phyloP scores from a whole-genome alignment of 2,113 vertebrate genomes.

The Madoqua kirkii region DNA sequence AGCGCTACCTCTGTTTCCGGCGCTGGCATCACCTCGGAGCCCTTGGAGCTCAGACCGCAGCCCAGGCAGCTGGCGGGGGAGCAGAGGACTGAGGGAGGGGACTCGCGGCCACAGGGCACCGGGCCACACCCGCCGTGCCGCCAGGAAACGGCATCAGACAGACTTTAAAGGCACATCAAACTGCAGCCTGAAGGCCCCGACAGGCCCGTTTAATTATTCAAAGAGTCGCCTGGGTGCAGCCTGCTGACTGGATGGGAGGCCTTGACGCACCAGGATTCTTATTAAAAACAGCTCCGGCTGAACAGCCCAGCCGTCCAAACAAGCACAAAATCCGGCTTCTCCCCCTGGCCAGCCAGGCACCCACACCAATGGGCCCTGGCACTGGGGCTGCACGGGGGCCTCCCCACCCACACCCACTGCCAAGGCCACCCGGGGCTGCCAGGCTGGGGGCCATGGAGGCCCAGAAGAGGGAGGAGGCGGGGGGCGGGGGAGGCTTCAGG shows the following conservation, averaged over 20 bases:
- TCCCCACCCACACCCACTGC: neutral
- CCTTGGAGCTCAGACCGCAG: rapidly evolving
- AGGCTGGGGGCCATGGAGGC: neutral
- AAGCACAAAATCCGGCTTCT: rapidly evolving
- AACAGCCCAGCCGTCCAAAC: neutral
- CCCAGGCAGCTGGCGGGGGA: rapidly evolving
- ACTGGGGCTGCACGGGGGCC: rapidly evolving
- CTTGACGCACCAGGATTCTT: neutral
- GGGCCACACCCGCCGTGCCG: neutral
- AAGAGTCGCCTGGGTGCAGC: neutral
- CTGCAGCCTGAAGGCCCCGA: neutral
- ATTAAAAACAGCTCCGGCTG: neutral
- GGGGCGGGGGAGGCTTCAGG: neutral
- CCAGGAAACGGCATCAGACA: neutral
- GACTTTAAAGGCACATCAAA: neutral
- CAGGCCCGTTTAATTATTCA: neutral
- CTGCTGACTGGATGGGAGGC: neutral
- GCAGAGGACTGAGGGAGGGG: rapidly evolving
- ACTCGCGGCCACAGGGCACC: too few species aligned
- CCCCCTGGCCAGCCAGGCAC: rapidly evolving
- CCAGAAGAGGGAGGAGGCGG: neutral
- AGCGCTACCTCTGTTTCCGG: rapidly evolving
- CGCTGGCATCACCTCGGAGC: rapidly evolving
- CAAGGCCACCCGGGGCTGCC: rapidly evolving
- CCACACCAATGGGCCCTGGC: neutral